Evolutionary conservation across 1,140 invertebrate genomes (phyloP), one percentile per base, ranked within the genome.

Genomic region (Papilio aristodemus): DNA sequence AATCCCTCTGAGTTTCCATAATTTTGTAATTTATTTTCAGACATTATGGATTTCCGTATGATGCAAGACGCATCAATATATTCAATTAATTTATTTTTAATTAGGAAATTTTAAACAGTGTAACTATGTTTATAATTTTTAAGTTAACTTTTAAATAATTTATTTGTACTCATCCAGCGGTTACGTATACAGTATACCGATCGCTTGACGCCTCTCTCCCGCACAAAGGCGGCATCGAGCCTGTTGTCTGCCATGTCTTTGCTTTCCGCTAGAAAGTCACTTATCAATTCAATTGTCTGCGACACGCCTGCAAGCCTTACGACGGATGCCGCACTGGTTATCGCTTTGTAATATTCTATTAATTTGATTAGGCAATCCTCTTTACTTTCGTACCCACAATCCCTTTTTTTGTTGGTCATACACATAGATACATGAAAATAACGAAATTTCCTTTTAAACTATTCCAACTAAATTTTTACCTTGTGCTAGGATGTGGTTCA

Each of bases 201-300:
- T 14, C 60, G 69, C 27, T 70, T 68, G 27, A 70, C 50, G 67
- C 46, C 60, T 73, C n/a, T n/a, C n/a, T n/a, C n/a, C n/a, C 58
- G 41, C n/a, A 71, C 32, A 70, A 73, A 64, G 38, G 72, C 39
- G 32, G 43, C 70, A 62, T 57, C 54, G 46, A 64, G 67, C 46
- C 39, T 41, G 60, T 63, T 63, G 19, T 63, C 38, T 43, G 17
- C 60, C 36, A 38, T 63, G 39, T 43, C 19, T 63, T 22, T 41
- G 39, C 39, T 63, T 72, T 67, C 73, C 60, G 71, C 72, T 77
- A 85, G 84, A 89, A 89, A 87, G 84, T 83, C 71, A 69, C 81
- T 84, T 89, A 87, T 87, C 85, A 84, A 84, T 87, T 84, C 87
- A 85, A 89, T 89, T 85, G 87, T 87, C 77, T 81, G 72, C 58